Evolutionary conservation across 2,888 invertebrate species (phyloP), one percentile per base, ranked within the genome.

Genomic region (Drosophila glabriapex): DNA sequence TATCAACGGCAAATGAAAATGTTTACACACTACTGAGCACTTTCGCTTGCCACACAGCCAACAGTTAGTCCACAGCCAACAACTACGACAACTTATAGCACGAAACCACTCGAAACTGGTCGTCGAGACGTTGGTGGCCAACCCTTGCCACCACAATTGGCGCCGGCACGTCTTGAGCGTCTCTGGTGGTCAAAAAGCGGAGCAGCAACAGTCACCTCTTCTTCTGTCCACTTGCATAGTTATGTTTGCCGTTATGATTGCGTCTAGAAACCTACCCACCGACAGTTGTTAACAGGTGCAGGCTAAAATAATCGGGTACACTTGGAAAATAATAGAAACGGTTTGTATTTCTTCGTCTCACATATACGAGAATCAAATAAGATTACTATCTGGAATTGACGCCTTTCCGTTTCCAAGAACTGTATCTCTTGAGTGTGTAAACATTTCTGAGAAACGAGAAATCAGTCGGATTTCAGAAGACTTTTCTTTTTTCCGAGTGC

Each of bases 11-110:
- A 78, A 82, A 76, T 86, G 84, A 78, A 87, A 85, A 90, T 90
- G 90, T 90, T 90, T 85, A 85, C 90, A 83, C 86, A 76, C 89
- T 77, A 71, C 85, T 82, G 89, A 89, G 76, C 78, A 85, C 76
- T 58, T 76, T 78, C 69, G 61, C 53, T 50, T 66, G 68, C 74
- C 80, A 64, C 66, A 68, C 73, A 65, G 39, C 41, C n/a, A 49
- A 39, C 55, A 22, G 14, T 43, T 43, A 16, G 25, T 16, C 52
- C 50, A 49, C 66, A 50, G 43, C 14, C 33, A 39, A 41, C 25
- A 22, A 39, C 22, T 31, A 14, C 35, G 49, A 29, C 55, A 54
- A 31, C 67, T 31, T 41, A 25, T 14, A 50, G 50, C 25, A 50
- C 22, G 16, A 52, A 59, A 43, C 56, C 70, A 70, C 66, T 79